These are phyloP conservation scores for Cetoscarus ocellatus DNA, from an alignment of 2,797 vertebrate genomes.

Conservation along the genomic window DNA sequence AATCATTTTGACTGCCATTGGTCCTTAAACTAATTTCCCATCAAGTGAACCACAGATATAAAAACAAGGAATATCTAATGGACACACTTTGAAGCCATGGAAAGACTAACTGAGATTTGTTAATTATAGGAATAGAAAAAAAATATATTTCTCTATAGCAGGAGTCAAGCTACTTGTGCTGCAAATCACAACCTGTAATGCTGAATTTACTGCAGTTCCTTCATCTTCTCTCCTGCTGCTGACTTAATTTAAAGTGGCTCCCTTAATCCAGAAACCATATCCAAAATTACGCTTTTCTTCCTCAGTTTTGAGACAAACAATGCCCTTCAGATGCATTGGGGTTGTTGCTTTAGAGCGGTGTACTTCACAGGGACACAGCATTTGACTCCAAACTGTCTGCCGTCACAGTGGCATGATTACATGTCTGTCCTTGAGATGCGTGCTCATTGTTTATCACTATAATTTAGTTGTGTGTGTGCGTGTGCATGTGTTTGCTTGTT, in stretches of 20 bases:
- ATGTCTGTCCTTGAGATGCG: conserved; percentile 61
- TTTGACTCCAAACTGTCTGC: conserved; percentile 61
- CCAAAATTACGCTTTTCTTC: conserved; percentile 34
- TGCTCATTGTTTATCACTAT: conserved; percentile 68
- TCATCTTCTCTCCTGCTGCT: conserved; percentile 16
- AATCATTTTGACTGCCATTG: too few species aligned
- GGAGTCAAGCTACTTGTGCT: conserved; percentile 13
- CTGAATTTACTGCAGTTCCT: conserved; percentile 13
- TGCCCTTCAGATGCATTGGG: conserved; percentile 43
- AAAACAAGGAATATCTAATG: not conserved
- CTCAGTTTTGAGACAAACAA: conserved; percentile 52
- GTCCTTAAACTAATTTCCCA: too few species aligned
- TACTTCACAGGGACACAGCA: conserved; percentile 22
- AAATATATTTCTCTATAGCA: not conserved
- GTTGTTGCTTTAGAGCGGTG: conserved; percentile 44
- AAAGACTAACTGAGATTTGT: not conserved
- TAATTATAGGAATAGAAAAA: not conserved
- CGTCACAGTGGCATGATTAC: conserved; percentile 64
- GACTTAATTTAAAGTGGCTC: conserved; percentile 25
- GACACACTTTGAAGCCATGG: not conserved
- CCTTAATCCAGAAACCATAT: conserved; percentile 56
- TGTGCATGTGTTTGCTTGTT: conserved; percentile 18
- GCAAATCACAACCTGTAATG: conserved; percentile 44
- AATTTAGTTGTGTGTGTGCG: conserved; percentile 60
- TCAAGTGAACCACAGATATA: too few species aligned